Evolutionary conservation across 2,113 vertebrate species (phyloP).

Genomic region (Poicephalus meyeri): DNA sequence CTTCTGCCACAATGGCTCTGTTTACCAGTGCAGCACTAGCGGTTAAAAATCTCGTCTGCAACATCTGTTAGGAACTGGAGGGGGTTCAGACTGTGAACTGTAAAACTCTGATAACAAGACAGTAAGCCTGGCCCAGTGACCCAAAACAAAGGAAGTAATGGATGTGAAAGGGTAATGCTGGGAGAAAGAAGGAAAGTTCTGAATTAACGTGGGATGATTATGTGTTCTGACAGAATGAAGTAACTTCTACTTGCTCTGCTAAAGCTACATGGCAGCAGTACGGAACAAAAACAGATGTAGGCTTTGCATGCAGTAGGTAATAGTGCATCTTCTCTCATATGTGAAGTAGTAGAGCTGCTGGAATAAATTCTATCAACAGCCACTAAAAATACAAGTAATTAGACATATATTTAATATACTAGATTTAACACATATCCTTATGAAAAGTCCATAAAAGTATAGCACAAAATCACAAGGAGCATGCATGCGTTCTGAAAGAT

Average conservation of each 20-base stretch:
- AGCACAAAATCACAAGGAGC: background rate
- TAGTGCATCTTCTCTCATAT: background rate
- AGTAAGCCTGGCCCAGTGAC: conserved; percentile 64
- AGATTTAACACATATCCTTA: conserved; percentile 37
- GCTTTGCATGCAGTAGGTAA: background rate
- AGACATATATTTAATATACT: conserved; percentile 46
- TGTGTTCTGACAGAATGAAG: conserved; percentile 81
- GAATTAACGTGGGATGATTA: conserved; percentile 69
- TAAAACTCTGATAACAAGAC: conserved; percentile 42
- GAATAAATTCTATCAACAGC: conserved; percentile 35
- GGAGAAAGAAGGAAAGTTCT: conserved; percentile 63
- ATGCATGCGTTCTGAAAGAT: background rate
- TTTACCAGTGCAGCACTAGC: conserved; percentile 58
- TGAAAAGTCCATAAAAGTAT: background rate
- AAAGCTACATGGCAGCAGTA: conserved; percentile 61
- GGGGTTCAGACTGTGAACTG: conserved; percentile 56
- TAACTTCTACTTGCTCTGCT: conserved; percentile 52
- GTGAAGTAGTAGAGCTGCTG: background rate
- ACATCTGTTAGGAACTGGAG: conserved; percentile 65
- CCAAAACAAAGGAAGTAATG: conserved; percentile 59
- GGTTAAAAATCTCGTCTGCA: conserved; percentile 69
- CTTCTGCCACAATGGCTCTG: conserved; percentile 60
- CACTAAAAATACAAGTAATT: conserved; percentile 43
- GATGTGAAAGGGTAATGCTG: conserved; percentile 42
- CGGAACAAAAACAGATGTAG: conserved; percentile 60